Conservation (phyloP, 2,888 invertebrate species). For the Anaspis maculata region DNA sequence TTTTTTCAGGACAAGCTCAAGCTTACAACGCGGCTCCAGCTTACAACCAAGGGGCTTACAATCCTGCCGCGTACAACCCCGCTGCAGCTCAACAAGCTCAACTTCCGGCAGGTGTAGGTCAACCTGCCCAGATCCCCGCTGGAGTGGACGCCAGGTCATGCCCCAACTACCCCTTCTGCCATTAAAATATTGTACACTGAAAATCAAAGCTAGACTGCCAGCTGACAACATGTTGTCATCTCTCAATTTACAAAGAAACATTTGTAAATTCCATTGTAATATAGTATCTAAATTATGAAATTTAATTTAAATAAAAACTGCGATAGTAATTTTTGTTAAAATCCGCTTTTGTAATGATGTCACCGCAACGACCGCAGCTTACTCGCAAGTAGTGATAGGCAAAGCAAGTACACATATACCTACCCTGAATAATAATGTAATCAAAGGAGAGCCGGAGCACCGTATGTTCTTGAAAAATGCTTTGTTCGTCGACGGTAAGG, state of each 20-base stretch:
- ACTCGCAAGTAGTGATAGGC: too few relatives aligned
- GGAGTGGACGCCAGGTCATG: conserved; percentile 31
- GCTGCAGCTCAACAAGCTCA: conserved; percentile 17
- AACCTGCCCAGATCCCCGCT: conserved; percentile 30
- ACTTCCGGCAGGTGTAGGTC: conserved; percentile 15
- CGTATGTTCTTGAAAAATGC: conserved; percentile 25
- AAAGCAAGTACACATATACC: too few relatives aligned
- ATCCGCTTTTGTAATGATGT: too few relatives aligned
- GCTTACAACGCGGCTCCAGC: conserved; percentile 17
- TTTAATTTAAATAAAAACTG: conserved; percentile 14
- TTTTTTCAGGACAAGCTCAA: conserved; percentile 18
- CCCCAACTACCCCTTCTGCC: conserved; percentile 34
- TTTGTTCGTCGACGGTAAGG: conserved; percentile 27
- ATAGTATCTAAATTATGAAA: conserved; percentile 15
- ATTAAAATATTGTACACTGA: too few relatives aligned
- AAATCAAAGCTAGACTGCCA: conserved; percentile 28
- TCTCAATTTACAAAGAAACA: conserved; percentile 5
- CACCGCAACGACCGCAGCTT: too few relatives aligned
- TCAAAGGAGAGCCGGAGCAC: background rate
- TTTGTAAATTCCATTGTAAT: conserved; percentile 18
- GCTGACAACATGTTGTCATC: conserved; percentile 27
- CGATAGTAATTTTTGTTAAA: background rate
- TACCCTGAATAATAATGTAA: background rate
- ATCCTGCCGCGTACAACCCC: conserved; percentile 9
- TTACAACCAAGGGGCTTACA: conserved; percentile 18